Conservation (phyloP, 2,113 vertebrate species). For the Zingel zingel region DNA sequence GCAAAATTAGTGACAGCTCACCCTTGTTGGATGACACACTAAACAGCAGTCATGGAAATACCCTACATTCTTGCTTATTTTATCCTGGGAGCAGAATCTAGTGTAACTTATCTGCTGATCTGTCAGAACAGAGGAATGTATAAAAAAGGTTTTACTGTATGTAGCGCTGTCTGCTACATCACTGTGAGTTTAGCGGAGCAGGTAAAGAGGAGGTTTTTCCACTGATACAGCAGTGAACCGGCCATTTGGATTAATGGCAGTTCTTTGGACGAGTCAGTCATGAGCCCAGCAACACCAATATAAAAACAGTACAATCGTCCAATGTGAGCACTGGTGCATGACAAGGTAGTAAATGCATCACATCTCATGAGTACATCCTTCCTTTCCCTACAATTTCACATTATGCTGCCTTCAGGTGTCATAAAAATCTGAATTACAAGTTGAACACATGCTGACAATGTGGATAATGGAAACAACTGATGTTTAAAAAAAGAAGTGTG, state of each 20-base stretch:
- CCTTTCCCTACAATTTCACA: background rate
- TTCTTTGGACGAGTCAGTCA: background rate
- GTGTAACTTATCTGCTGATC: background rate
- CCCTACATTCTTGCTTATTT: background rate
- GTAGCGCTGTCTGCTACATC: background rate
- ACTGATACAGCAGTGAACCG: background rate
- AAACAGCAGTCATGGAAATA: background rate
- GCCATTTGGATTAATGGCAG: background rate
- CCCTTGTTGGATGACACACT: background rate
- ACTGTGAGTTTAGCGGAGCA: background rate
- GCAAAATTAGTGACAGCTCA: background rate
- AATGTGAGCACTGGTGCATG: background rate
- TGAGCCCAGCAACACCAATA: background rate
- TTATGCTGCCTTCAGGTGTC: conserved; percentile 4
- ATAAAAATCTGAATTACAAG: background rate
- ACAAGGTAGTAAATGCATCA: background rate
- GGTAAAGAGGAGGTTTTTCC: background rate
- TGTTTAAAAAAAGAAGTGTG: conserved; percentile 13
- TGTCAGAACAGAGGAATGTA: background rate
- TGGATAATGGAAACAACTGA: conserved; percentile 6
- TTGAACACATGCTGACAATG: background rate
- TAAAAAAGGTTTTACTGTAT: background rate
- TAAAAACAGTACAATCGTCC: background rate
- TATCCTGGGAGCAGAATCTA: background rate
- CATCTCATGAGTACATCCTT: background rate